Base-by-base conservation (phyloP, 2,888 invertebrate species). In the Koerneria pararmatus region DNA sequence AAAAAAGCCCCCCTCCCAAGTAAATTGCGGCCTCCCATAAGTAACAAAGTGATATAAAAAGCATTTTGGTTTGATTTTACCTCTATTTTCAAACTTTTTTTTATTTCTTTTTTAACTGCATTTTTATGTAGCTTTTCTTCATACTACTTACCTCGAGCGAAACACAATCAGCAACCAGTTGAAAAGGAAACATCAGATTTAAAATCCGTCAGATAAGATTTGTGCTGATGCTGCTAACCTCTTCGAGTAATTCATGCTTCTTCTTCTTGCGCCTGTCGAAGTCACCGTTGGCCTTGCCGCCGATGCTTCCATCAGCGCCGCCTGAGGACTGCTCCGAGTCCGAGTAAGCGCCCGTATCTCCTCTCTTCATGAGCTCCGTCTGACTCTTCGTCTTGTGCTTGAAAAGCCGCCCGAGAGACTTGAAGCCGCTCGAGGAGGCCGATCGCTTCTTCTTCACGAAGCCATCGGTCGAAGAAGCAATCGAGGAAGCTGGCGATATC, bases 371-470 rank as follows among this genome's bases (percentile, higher is more conserved):
- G 46, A 41, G n/a, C n/a, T n/a, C n/a, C n/a, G n/a, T n/a, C n/a
- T n/a, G n/a, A n/a, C n/a, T n/a, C 82, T 94, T 95, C 84, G 95
- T 95, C 71, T 80, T 80, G 87, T 95, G 95, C 85, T 94, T 94
- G 86, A 98, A 98, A 87, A 98, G 91, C 83, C 95, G 87, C 24
- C 97, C 97, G 67, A 98, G 87, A 61, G 94, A 93, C 86, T 95
- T 95, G 85, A 98, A 91, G 73, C 97, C 95, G 80, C 94, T 90
- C 89, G 85, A 90, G 87, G 86, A 89, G 89, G 85, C 76, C 49
- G 82, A 71, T 49, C 85, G 80, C 81, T 85, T 77, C 80, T 75
- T 77, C 24, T 68, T 71, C 19, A 69, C 58, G 32, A 70, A 54
- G 27, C 74, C 75, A 59, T 77, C 74, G 29, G 71, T 69, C 51